These are phyloP conservation scores for Lichenostomus cassidix DNA, from an alignment of 2,113 vertebrate genomes.

Conservation along the genomic window DNA sequence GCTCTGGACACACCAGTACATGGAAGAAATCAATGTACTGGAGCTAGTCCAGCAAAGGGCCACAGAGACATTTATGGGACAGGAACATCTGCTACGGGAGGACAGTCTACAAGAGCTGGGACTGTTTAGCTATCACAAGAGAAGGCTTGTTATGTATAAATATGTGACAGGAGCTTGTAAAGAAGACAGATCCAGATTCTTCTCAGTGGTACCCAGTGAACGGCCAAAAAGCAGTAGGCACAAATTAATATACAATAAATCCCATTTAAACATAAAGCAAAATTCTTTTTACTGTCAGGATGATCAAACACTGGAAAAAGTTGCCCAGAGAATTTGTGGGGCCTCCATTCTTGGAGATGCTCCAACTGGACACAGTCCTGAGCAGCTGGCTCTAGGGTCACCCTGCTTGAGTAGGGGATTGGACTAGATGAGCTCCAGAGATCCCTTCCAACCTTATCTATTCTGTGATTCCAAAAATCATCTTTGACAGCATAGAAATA, in stretches of 20 bases:
- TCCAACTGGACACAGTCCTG: background rate
- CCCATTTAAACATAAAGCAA: background rate
- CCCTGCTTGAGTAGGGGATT: background rate
- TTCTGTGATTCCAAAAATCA: background rate
- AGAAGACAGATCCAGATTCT: background rate
- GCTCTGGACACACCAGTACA: background rate
- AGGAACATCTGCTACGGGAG: background rate
- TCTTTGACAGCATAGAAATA: background rate
- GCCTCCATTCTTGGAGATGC: background rate
- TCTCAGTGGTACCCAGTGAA: background rate
- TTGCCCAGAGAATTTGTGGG: background rate
- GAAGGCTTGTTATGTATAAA: background rate
- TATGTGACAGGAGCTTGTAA: background rate
- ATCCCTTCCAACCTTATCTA: background rate
- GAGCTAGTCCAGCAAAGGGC: background rate
- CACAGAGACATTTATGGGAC: background rate
- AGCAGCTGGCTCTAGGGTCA: background rate
- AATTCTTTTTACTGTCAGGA: background rate
- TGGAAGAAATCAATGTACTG: background rate
- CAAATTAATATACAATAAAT: background rate
- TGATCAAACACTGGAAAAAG: background rate
- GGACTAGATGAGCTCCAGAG: background rate
- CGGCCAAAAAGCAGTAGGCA: background rate
- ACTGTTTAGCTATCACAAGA: background rate
- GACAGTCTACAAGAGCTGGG: background rate